phyloP scores from a whole-genome alignment of 23 tunicate species.

The Halocynthia roretzi region DNA sequence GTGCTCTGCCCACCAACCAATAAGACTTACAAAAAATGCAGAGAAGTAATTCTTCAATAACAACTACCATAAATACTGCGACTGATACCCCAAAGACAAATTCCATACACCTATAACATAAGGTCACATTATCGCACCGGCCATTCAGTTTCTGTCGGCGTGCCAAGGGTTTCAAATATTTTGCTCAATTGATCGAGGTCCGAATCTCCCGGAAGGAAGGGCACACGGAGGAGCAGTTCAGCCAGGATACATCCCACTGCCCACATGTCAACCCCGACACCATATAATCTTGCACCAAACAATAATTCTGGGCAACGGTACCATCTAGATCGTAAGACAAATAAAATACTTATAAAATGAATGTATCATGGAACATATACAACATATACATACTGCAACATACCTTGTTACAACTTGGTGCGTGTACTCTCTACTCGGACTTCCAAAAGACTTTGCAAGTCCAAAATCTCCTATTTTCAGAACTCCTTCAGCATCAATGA shows the following conservation, averaged over 20 bases:
- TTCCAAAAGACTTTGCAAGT: slow-evolving; percentile 84
- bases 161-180: slow-evolving; percentile 91
- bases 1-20: no score
- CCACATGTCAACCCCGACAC: slow-evolving; percentile 96
- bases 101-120: no score
- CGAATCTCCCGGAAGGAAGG: slow-evolving; percentile 87
- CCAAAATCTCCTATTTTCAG: slow-evolving; percentile 96
- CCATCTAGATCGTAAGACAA: slow-evolving; percentile 35
- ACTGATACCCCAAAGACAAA: no score
- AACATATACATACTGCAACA: neutral
- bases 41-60: no score
- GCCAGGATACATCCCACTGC: slow-evolving; percentile 95
- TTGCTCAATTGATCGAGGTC: slow-evolving; percentile 88
- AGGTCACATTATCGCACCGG: slow-evolving; percentile 22
- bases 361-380: neutral
- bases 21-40: no score
- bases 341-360: neutral
- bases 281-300: slow-evolving; percentile 81
- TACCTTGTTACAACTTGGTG: slow-evolving; percentile 92
- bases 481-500: slow-evolving; percentile 65
- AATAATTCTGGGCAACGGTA: slow-evolving; percentile 87
- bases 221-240: slow-evolving; percentile 75
- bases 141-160: slow-evolving; percentile 89
- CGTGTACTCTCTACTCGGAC: slow-evolving; percentile 87
- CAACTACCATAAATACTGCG: no score